Base-by-base conservation (phyloP, 2,888 invertebrate genomes). In the Oxytorus armatus region DNA sequence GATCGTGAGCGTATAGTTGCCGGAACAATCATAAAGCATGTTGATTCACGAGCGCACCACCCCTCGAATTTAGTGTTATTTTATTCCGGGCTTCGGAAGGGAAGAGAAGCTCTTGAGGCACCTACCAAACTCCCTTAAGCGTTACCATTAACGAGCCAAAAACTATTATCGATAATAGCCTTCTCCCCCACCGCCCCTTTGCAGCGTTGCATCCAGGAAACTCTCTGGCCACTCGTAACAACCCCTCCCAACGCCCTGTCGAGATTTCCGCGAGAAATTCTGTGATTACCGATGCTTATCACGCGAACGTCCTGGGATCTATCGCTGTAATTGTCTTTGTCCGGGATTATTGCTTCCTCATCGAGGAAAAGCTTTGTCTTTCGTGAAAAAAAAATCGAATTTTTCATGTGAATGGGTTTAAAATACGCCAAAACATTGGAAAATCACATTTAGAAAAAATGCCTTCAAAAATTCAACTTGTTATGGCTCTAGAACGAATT, bases 21-120 rank as follows among this genome's bases (percentile, higher is more conserved):
- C 77, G 83, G 85, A 85, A 83, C 86, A 88, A 87, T 89, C 88
- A 88, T 89, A 88, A 89, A 89, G 83, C 87, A 88, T 82, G 85
- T 85, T 88, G 87, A 88, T 89, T 88, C 88, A 88, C 86, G 86
- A 65, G 65, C 51, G 57, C 65, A 57, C 55, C 77, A 78, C 75
- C 78, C n/a, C 86, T 77, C 85, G 84, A 86, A 88, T 88, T 85
- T 85, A 84, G 72, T 83, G 86, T 87, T 86, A 88, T 87, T 88
- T 88, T 85, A 85, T 84, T 82, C 81, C 81, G 59, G n/a, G 68
- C 59, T 78, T 53, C 39, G 25, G 53, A 11, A 53, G 74, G 42
- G 53, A 10, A n/a, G 33, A 61, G 42, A 36, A 63, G 14, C 49
- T 51, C 66, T 59, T 39, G 25, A 8, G 42, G 29, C 18, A 47